Base-by-base conservation (phyloP, 2,113 vertebrate genomes). In the Sinosuthora webbiana region DNA sequence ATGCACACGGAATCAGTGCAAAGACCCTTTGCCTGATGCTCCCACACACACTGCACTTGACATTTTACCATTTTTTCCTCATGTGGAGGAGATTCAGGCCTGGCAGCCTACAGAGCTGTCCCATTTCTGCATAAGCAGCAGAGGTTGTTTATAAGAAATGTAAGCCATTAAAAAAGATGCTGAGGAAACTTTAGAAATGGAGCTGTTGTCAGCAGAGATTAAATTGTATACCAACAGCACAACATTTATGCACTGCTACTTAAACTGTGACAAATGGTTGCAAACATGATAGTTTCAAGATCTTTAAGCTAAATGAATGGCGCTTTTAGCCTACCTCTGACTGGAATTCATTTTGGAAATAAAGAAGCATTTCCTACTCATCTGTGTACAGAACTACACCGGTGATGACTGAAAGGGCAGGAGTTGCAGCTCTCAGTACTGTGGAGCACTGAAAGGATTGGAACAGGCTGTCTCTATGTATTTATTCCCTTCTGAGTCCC, bases 241-340 rank as follows among this genome's bases (percentile, higher is more conserved):
- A 59, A 92, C 92, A 92, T 96, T 97, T 97, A 94, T 95, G 91
- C 94, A 94, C 87, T 94, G 89, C 87, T 95, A 90, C 97, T 96
- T 98, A 97, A 89, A 91, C 92, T 94, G 78, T 97, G 93, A 95
- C 87, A 97, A 96, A 97, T 95, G 90, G 77, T 42, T 95, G 85
- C 81, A 96, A 97, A 96, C 60, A 59, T 83, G 95, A 95, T 95
- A 86, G 93, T 94, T 97, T 95, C 81, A 80, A 87, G 89, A 86
- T 86, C 81, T 90, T 96, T 97, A 95, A 96, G 96, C 89, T 92
- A 96, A 97, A 97, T 87, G 81, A 96, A 95, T 93, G 83, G 90
- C 94, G 91, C 94, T 98, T 97, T 97, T 96, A 98, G 80, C 70
- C 77, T 89, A 83, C 91, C 87, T 95, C 90, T 96, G 95, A 96